Percentiles rank a stretch among this genome's conserved stretches.
Evolutionary conservation across 2,113 vertebrate species (phyloP).

Genomic region (Rynchops niger): DNA sequence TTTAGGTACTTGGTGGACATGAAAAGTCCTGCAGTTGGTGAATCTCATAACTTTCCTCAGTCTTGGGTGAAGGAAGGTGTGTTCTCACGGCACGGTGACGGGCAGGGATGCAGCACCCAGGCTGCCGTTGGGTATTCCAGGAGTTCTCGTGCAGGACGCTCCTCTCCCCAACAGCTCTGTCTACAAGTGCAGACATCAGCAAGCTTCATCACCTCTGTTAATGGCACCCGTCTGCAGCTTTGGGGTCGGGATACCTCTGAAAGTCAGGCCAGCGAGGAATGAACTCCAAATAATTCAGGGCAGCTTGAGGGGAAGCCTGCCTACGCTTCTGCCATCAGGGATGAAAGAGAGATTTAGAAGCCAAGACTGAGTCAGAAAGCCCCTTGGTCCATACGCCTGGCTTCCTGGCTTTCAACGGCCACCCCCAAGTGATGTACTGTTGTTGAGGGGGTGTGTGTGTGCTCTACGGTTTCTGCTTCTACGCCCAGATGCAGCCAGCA

Average conservation of each 20-base stretch:
- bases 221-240: not conserved
- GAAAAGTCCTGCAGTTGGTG: not conserved
- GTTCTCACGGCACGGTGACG: not conserved
- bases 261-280: not conserved
- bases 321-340: not conserved
- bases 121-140: not conserved
- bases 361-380: not conserved
- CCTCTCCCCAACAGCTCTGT: not conserved
- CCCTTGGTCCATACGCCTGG: fast-evolving
- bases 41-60: not conserved
- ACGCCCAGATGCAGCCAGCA: not conserved
- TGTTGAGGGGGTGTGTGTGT: too few relatives aligned
- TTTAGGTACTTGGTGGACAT: not conserved
- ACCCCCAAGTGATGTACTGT: fast-evolving
- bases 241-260: not conserved
- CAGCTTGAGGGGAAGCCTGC: not conserved
- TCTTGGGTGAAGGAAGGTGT: not conserved
- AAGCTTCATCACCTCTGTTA: not conserved
- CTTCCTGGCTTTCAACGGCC: not conserved
- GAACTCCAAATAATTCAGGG: not conserved
- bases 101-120: not conserved
- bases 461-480: not conserved
- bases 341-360: not conserved
- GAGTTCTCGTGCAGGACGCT: not conserved
- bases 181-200: not conserved